Evolutionary conservation across 2,113 vertebrate species (phyloP), one percentile per base, ranked within the genome.

Genomic region (Phodopus roborovskii): DNA sequence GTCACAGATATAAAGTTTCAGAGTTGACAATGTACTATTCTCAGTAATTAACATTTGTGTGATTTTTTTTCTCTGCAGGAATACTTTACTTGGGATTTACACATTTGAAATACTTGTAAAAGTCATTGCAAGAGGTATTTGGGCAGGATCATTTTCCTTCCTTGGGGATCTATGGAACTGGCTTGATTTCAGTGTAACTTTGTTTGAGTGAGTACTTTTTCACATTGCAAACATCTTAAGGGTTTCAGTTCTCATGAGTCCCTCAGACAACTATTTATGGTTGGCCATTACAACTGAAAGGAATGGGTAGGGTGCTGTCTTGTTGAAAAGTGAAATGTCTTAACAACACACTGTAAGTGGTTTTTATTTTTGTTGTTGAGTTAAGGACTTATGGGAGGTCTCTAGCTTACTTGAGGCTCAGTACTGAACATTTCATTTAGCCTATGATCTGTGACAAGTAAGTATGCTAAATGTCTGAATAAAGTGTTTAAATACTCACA

Each of bases 81-180:
- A 99, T 96, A 98, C 98, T 71, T 99, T 99, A 95, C 99, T 99
- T 96, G 99, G 98, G 90, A 99, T 99, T 98, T 99, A 99, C 93
- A 99, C 99, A 1, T 98, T 99, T 98, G 99, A 99, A 98, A 99
- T 99, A 71, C 95, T 99, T 28, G 91, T 99, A 93, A 99, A 99
- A 97, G 98, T 99, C 88, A 97, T 99, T 96, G 99, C 99, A 89
- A 99, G 99, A 97, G 99, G 99, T 60, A 98, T 99, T 95, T 99
- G 99, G 98, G 91, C 99, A 88, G 99, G 99, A 75, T 96, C 98
- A 62, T 99, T 99, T 96, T 99, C 99, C 28, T 99, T 99, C 97
- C 98, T 99, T 20, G 98, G 99, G 96, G 99, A 99, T 97, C 99
- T 99, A 12, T 99, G 99, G 99, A 99, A 99, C 94, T 99, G 99